Evolutionary conservation across 2,797 vertebrate species (phyloP).

Genomic region (Molossus molossus): DNA sequence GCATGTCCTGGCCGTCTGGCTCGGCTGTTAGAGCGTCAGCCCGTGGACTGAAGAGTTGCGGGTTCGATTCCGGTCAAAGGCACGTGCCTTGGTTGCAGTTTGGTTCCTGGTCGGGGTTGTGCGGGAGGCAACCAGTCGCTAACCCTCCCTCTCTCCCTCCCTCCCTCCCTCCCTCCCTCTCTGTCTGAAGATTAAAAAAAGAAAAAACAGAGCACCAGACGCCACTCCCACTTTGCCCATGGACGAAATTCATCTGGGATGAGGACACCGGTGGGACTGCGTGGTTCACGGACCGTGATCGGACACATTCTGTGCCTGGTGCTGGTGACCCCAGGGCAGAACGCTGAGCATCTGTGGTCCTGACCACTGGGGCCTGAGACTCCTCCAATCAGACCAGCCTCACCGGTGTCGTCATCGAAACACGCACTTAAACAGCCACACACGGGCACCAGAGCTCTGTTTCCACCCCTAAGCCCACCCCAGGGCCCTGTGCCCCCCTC

Average conservation of each 20-base stretch:
- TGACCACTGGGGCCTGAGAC: neutral
- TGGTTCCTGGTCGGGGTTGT: too few relatives aligned
- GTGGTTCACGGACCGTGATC: accelerated
- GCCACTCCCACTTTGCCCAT: accelerated
- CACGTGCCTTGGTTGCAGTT: too few relatives aligned
- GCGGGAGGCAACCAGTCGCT: too few relatives aligned
- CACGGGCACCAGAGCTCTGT: too few relatives aligned
- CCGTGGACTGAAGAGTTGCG: too few relatives aligned
- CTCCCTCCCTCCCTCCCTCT: too few relatives aligned
- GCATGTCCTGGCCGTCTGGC: too few relatives aligned
- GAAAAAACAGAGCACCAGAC: neutral
- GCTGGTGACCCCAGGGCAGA: neutral
- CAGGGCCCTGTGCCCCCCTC: neutral
- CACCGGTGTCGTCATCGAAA: accelerated
- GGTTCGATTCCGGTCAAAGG: too few relatives aligned
- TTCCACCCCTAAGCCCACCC: accelerated
- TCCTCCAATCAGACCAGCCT: neutral
- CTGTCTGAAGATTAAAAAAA: too few relatives aligned
- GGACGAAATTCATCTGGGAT: accelerated
- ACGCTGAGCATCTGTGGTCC: neutral
- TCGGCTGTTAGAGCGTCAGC: too few relatives aligned
- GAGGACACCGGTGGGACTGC: neutral
- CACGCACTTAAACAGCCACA: too few relatives aligned
- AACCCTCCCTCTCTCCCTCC: too few relatives aligned
- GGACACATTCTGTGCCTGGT: neutral